phyloP scores from a whole-genome alignment of 1,140 invertebrate species.

The Drosophila leontia region DNA sequence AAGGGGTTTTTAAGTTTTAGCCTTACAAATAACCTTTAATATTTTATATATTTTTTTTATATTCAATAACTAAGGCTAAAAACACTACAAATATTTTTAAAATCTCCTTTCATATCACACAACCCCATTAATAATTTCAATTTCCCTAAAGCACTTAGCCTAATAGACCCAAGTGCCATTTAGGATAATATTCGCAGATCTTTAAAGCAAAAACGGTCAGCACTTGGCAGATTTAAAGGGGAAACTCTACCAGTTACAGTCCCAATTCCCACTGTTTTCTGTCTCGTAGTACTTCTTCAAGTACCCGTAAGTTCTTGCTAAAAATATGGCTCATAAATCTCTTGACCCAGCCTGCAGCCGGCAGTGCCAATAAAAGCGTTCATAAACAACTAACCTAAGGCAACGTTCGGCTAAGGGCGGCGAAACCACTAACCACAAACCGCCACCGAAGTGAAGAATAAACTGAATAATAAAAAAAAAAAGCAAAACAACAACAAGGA shows the following conservation, averaged over 20 bases:
- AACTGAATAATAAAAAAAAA: conserved; percentile 27
- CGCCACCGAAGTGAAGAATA: conserved; percentile 49
- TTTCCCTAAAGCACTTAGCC: not conserved
- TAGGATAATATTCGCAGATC: conserved; percentile 15
- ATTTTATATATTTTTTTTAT: not conserved
- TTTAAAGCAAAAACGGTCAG: conserved; percentile 9
- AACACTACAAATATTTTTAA: too few species aligned
- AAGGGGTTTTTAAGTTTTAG: too few species aligned
- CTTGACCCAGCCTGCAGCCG: conserved; percentile 38
- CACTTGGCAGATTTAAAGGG: not conserved
- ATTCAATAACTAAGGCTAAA: not conserved
- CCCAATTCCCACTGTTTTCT: conserved; percentile 22
- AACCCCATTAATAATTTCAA: not conserved
- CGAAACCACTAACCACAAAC: conserved; percentile 41
- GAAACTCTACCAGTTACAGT: conserved; percentile 2
- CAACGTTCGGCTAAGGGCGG: conserved; percentile 51
- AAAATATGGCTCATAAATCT: conserved; percentile 76
- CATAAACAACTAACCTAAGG: conserved; percentile 79
- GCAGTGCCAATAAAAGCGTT: conserved; percentile 74
- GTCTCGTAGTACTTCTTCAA: conserved; percentile 12
- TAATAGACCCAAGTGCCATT: conserved; percentile 9
- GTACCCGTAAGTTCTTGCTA: conserved; percentile 39
- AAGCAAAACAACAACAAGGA: conserved; percentile 24
- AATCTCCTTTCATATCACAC: too few species aligned
- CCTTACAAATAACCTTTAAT: not conserved